Conservation (phyloP, 2,888 invertebrate species). For the Hecatera dysodea region DNA sequence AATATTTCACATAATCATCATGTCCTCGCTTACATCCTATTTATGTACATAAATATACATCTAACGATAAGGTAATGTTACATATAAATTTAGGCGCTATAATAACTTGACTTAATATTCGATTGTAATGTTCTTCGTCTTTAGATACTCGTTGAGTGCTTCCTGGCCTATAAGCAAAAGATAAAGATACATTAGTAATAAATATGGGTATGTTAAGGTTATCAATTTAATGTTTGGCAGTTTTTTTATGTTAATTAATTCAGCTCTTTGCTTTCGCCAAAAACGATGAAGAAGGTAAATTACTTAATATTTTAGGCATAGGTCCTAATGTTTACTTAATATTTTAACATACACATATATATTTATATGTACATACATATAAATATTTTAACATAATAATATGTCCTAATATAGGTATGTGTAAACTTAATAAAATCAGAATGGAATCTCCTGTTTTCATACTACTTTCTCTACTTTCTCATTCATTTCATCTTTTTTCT, state of each 20-base stretch:
- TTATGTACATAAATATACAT: constrained; percentile 62
- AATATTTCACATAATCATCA: constrained; percentile 39
- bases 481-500: too few relatives aligned
- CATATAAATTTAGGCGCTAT: constrained; percentile 14
- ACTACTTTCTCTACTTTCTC: too few relatives aligned
- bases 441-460: too few relatives aligned
- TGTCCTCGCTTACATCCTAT: constrained; percentile 54
- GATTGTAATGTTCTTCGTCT: constrained; percentile 98
- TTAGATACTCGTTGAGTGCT: constrained; percentile 97
- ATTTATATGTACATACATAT: too few relatives aligned
- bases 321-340: too few relatives aligned
- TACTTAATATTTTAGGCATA: too few relatives aligned
- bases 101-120: constrained; percentile 93
- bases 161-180: constrained; percentile 93
- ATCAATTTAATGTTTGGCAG: constrained; percentile 7
- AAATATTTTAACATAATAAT: too few relatives aligned
- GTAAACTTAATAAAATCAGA: too few relatives aligned
- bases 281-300: too few relatives aligned
- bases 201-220: not conserved
- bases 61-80: constrained; percentile 43
- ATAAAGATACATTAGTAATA: constrained; percentile 18
- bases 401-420: too few relatives aligned
- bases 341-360: too few relatives aligned
- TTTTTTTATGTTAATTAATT: not conserved
- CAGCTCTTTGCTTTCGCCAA: too few relatives aligned